Evolutionary conservation across 2,888 invertebrate genomes (phyloP), one percentile per base, ranked within the genome.

Genomic region (Blastobasis adustella): DNA sequence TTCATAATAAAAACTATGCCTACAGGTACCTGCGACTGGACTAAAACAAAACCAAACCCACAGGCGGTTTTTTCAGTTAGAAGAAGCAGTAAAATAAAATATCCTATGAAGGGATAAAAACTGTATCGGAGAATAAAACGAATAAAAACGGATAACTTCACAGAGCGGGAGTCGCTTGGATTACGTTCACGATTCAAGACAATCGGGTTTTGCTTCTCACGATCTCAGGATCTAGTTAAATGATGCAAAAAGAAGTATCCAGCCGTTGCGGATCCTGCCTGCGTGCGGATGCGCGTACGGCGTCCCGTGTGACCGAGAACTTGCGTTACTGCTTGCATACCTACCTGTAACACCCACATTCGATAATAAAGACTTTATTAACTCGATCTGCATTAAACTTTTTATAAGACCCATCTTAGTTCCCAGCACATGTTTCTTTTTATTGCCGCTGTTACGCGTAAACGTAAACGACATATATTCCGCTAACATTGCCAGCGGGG

Each of bases 201-300:
- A 65, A 75, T 76, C 79, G 64, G 64, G 79, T 77, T 79, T 66
- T 68, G 66, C 61, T 85, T 87, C 86, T 80, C 86, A 87, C 86
- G 83, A 75, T 74, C 73, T 68, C 63, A 65, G 66, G 67, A 76
- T 75, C 23, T 23, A 71, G 75, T 70, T 65, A 69, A 63, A 73
- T 71, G 23, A 23, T 23, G 67, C 59, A 58, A 56, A 66, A 8
- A 40, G 41, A 40, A 40, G 9, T 6, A 8, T 6, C 41, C 7
- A 40, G 41, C 9, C 41, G 41, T 40, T 9, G 41, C 7, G 41
- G 41, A 40, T 40, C 41, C 9, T 73, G 69, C 70, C 63, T 76
- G 71, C 74, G 63, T 70, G 65, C 67, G 50, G 40, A 45, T 42
- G 42, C 42, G 42, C 9, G 65, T 56, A 58, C 56, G 57, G 52